These are phyloP conservation scores for Promerops cafer DNA, from an alignment of 2,113 vertebrate genomes.

Conservation along the genomic window DNA sequence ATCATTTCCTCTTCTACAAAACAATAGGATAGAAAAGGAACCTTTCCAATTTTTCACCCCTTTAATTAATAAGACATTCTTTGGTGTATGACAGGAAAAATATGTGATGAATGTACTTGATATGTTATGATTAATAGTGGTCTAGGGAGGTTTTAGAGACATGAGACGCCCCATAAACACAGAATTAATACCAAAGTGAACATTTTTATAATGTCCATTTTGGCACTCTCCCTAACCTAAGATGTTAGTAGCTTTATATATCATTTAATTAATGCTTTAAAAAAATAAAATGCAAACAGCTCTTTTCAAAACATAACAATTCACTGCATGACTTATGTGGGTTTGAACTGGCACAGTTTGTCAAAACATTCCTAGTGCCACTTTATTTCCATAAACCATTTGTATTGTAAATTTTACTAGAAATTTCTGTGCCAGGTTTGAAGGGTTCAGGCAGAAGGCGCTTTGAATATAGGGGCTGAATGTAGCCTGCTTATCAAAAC, in stretches of 20 bases:
- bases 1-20: constrained; percentile 54
- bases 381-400: constrained; percentile 49
- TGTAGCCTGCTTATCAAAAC: neutral
- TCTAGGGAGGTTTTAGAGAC: constrained; percentile 59
- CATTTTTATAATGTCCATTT: constrained; percentile 65
- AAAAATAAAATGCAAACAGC: constrained; percentile 45
- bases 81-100: constrained; percentile 59
- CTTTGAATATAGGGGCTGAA: neutral
- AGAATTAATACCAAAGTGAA: constrained; percentile 52
- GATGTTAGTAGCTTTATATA: constrained; percentile 61
- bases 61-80: constrained; percentile 66
- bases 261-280: constrained; percentile 43
- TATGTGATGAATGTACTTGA: constrained; percentile 63
- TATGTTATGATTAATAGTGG: constrained; percentile 62
- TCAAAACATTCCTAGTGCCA: constrained; percentile 57
- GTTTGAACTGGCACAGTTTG: constrained; percentile 40
- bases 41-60: constrained; percentile 47
- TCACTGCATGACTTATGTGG: constrained; percentile 40
- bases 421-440: constrained; percentile 49
- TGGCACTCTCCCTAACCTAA: constrained; percentile 48
- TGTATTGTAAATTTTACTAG: constrained; percentile 41
- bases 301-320: constrained; percentile 45
- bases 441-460: constrained; percentile 11
- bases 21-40: constrained; percentile 44
- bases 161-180: constrained; percentile 64